Evolutionary conservation across 2,888 invertebrate genomes (phyloP), one percentile per base, ranked within the genome.

Genomic region (Aphrophora alni): DNA sequence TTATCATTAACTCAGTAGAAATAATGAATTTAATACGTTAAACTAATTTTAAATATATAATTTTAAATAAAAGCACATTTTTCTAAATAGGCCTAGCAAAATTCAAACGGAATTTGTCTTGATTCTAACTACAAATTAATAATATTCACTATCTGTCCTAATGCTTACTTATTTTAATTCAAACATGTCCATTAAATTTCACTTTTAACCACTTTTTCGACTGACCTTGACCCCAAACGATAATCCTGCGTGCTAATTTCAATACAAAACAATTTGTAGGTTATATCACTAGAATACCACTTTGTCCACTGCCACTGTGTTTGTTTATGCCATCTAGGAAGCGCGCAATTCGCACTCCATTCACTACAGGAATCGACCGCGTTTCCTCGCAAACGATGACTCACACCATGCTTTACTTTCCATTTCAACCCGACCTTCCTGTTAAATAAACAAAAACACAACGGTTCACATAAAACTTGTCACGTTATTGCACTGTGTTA

Each of bases 261-360:
- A 44, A 59, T 21, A 21, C 33, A 33, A n/a, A 21, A 59, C 59
- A 59, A 59, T 59, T 59, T 59, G 59, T 59, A 59, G 59, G 59
- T 59, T 59, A 59, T 59, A 21, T 21, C 59, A 59, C 59, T 8
- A 59, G 21, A 59, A 59, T 21, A 21, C n/a, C 59, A 59, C 59
- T 59, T 4, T 21, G 59, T 59, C 59, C 59, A 59, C n/a, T 59
- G 59, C 59, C 59, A 59, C 59, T 21, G 21, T 21, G 59, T 59
- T 59, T 59, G 59, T 59, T 59, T 59, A 59, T 59, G 21, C 21
- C 21, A 59, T 59, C 59, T 59, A 59, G 59, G 59, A 59, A 59
- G 59, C 59, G 59, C 59, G 59, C 59, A 10, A 59, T 59, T 59
- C 59, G 59, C 59, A 59, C 59, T 59, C 59, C 59, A 59, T 59